Conservation (phyloP, 1,140 invertebrate genomes). For the Aphidius ervi region DNA sequence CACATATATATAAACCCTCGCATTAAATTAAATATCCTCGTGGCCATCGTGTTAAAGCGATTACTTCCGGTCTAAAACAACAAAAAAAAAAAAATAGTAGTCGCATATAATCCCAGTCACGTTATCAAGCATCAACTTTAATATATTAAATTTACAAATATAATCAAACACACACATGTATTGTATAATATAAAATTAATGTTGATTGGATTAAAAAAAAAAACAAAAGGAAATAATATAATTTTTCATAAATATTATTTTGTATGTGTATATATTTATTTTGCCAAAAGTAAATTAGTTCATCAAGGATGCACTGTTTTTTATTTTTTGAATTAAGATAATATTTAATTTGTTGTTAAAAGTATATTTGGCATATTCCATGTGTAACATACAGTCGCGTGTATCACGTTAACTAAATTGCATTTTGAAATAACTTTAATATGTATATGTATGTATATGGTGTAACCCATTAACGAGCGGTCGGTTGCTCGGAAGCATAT, state of each 20-base stretch:
- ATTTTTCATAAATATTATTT: too few relatives aligned
- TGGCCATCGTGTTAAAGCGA: slow-evolving; percentile 43
- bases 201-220: not conserved
- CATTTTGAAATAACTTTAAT: slow-evolving; percentile 9
- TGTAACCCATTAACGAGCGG: slow-evolving; percentile 18
- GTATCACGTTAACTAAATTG: slow-evolving; percentile 20
- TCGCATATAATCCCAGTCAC: not conserved
- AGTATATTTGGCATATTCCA: not conserved
- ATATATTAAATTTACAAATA: too few relatives aligned
- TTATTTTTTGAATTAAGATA: too few relatives aligned
- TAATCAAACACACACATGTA: too few relatives aligned
- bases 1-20: slow-evolving; percentile 27
- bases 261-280: not conserved
- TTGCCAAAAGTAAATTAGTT: not conserved
- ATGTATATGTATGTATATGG: slow-evolving; percentile 10
- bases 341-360: not conserved
- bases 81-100: slow-evolving; percentile 2
- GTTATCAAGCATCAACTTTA: not conserved
- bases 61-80: slow-evolving; percentile 39
- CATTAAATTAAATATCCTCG: slow-evolving; percentile 28
- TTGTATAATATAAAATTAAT: too few relatives aligned
- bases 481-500: slow-evolving; percentile 15
- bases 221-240: not conserved
- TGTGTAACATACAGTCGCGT: slow-evolving; percentile 14
- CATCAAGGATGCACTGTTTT: not conserved